Evolutionary conservation across 1,140 invertebrate genomes (phyloP), one percentile per base, ranked within the genome.

Genomic region (Drosophila yakuba): DNA sequence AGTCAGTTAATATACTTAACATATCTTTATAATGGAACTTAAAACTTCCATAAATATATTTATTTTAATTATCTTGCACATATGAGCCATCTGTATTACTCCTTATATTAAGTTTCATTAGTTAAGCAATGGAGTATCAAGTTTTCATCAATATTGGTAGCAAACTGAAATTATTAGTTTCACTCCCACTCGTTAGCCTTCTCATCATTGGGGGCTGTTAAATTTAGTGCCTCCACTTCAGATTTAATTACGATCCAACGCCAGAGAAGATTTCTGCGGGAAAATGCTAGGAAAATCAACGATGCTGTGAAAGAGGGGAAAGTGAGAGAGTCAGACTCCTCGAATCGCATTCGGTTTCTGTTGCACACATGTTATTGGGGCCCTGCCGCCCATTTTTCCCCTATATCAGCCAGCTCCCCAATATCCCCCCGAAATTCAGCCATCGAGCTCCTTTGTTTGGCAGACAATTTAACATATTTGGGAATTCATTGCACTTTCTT

Each of bases 401-500:
- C 15, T 48, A 12, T 28, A 14, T 23, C 38, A 14, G 11, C 17
- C 35, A 45, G 20, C 39, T 6, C 25, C 41, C n/a, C 20, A 2
- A 17, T 11, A 17, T 23, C 39, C 17, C 20, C 41, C 14, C n/a
- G 6, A 20, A 20, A 20, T 20, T 1, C 20, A 20, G 32, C 14
- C 47, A 15, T 54, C 61, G 14, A 35, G 50, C 71, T 84, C 57
- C 83, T 88, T 88, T 88, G 84, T 88, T 88, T 88, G 84, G 84
- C 78, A 78, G 84, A 88, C 76, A 89, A 88, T 88, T 88, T 88
- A 88, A 88, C 84, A 88, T 88, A 89, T 88, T 88, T 88, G 84
- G 84, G 84, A 88, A 88, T 88, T 88, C 84, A 88, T 89, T 88
- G 84, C 84, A 88, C 84, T 88, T 88, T 88, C 84, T 89, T 88